These are phyloP conservation scores for Xanthorhoe designata DNA, from an alignment of 2,888 invertebrate genomes.

Conservation along the genomic window DNA sequence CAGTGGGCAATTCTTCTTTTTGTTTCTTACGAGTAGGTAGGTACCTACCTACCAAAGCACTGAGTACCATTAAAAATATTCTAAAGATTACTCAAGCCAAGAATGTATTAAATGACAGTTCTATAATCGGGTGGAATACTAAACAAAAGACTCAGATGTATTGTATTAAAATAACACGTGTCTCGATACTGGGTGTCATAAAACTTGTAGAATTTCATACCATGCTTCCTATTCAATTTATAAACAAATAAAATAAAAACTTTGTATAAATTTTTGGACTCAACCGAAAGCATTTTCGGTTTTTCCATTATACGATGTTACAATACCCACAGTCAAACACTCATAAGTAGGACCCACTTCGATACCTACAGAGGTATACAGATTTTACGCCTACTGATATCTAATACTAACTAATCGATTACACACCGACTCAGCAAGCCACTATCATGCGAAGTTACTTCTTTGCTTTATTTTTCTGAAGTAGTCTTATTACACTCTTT, in stretches of 20 bases:
- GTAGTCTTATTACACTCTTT: not conserved
- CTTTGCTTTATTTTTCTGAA: too few species aligned
- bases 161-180: conserved; percentile 11
- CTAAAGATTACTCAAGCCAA: conserved; percentile 27
- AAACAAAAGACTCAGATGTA: conserved; percentile 21
- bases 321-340: too few species aligned
- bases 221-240: not conserved
- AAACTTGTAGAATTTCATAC: not conserved
- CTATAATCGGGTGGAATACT: conserved; percentile 29
- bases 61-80: not conserved
- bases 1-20: not conserved
- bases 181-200: not conserved
- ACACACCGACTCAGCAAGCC: too few species aligned
- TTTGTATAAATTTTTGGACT: too few species aligned
- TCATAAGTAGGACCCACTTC: too few species aligned
- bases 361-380: too few species aligned
- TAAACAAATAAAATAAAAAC: too few species aligned
- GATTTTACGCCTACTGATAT: too few species aligned
- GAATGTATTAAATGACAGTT: conserved; percentile 32
- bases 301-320: too few species aligned
- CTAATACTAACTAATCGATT: too few species aligned
- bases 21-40: not conserved
- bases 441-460: too few species aligned
- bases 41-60: not conserved
- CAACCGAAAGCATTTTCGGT: too few species aligned